Evolutionary conservation across 2,888 invertebrate genomes (phyloP).

Genomic region (Prostheceraeus crozeri): DNA sequence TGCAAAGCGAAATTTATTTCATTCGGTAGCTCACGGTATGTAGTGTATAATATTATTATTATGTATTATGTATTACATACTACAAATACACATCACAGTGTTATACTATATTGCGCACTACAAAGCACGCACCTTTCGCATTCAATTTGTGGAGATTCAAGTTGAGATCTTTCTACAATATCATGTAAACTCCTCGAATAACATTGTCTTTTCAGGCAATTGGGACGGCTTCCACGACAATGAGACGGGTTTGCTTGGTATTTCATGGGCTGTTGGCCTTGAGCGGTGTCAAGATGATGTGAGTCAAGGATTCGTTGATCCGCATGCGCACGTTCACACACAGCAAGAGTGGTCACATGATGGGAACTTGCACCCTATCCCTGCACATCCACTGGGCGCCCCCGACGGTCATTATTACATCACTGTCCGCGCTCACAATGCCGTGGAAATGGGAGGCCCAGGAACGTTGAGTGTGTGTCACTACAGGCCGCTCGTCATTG

Average conservation of each 20-base stretch:
- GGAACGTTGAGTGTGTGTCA: slow-evolving; percentile 45
- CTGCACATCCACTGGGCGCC: slow-evolving; percentile 43
- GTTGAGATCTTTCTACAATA: no score
- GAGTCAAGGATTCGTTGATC: slow-evolving; percentile 44
- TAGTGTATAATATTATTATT: no score
- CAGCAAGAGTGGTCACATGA: slow-evolving; percentile 44
- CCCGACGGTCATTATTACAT: slow-evolving; percentile 46
- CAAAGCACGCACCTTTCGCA: no score
- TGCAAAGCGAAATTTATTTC: no score
- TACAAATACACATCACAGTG: no score
- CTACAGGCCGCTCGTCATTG: slow-evolving; percentile 44
- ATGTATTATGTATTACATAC: no score
- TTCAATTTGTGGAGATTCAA: no score
- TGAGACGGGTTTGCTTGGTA: slow-evolving; percentile 45
- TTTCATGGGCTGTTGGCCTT: slow-evolving; percentile 43
- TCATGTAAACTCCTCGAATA: no score
- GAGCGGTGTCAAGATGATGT: slow-evolving; percentile 42
- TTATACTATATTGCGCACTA: no score
- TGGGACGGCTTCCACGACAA: slow-evolving; percentile 48
- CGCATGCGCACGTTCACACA: slow-evolving; percentile 44
- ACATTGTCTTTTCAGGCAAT: slow-evolving; percentile 43
- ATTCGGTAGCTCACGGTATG: no score
- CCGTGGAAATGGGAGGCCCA: slow-evolving; percentile 47
- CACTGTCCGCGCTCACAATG: slow-evolving; percentile 45
- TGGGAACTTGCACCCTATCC: slow-evolving; percentile 40